A percentile compares a stretch with the other conserved stretches of the same genome.
Conservation (phyloP, 1,140 invertebrate species). For the Holcopasites calliopsidis region DNA sequence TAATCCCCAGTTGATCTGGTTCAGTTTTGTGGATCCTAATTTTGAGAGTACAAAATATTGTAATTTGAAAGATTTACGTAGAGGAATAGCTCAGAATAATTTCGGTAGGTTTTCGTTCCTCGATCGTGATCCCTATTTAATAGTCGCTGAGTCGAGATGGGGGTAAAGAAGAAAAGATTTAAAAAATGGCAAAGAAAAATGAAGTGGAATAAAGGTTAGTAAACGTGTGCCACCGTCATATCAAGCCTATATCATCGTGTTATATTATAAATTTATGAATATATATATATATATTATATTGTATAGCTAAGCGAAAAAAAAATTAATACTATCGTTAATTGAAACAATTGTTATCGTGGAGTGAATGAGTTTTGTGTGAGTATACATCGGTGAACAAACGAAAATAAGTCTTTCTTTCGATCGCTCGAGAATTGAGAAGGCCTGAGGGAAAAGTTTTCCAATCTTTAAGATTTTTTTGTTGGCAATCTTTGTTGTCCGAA, state of each 20-base stretch:
- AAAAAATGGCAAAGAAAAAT: conserved; percentile 23
- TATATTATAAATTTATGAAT: conserved; percentile 59
- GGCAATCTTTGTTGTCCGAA: conserved; percentile 26
- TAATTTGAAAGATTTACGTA: background rate
- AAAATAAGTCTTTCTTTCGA: conserved; percentile 41
- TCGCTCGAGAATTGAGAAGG: conserved; percentile 40
- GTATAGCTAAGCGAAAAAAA: conserved; percentile 62
- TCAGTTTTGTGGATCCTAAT: background rate
- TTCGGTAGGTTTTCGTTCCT: background rate
- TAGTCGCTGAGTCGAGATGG: background rate
- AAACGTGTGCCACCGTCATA: conserved; percentile 76
- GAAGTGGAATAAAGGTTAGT: conserved; percentile 51
- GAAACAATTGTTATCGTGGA: conserved; percentile 74
- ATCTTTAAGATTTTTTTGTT: conserved; percentile 21
- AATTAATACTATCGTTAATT: conserved; percentile 75
- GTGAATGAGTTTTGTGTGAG: conserved; percentile 56
- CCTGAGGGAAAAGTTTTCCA: conserved; percentile 10
- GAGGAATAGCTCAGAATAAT: background rate
- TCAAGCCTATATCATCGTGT: conserved; percentile 80
- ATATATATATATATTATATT: conserved; percentile 50
- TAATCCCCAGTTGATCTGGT: background rate
- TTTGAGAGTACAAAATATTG: background rate
- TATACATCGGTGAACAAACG: background rate
- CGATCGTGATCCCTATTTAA: background rate
- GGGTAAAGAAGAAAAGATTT: conserved; percentile 19